Conservation (phyloP, 2,797 vertebrate genomes). For the Coracias cyanogaster region DNA sequence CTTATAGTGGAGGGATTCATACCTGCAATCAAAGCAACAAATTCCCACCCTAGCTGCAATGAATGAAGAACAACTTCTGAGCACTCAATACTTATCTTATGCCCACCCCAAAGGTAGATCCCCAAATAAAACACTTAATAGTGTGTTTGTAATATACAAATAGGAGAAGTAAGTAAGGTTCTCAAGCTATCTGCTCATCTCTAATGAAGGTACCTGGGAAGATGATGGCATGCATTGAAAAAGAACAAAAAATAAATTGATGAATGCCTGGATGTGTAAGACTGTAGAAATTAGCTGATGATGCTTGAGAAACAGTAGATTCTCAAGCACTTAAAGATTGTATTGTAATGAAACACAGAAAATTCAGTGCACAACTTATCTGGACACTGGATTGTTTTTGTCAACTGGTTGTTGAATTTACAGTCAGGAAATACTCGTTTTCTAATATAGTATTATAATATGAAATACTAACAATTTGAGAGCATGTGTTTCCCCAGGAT, state of each 20-base stretch:
- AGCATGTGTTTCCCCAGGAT: not conserved
- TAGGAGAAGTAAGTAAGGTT: not conserved
- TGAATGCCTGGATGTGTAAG: not conserved
- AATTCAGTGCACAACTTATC: not conserved
- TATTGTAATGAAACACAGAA: not conserved
- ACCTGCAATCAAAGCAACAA: not conserved
- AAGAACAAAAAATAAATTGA: not conserved
- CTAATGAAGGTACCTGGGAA: not conserved
- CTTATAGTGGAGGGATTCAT: not conserved
- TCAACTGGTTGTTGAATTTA: not conserved
- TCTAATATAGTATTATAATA: not conserved
- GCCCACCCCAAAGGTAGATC: rapidly evolving
- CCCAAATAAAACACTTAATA: not conserved
- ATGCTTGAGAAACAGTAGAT: not conserved
- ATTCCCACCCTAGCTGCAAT: not conserved
- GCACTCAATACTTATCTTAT: not conserved
- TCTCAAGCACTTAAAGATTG: not conserved
- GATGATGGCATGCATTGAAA: not conserved
- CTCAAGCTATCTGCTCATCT: not conserved
- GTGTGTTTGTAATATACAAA: not conserved
- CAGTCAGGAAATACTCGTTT: not conserved
- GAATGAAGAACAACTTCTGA: not conserved
- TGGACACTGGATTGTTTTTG: not conserved
- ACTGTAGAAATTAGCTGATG: not conserved
- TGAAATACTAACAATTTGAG: not conserved